Evolutionary conservation across 2,113 vertebrate species (phyloP), one percentile per base, ranked within the genome.

Genomic region (Pachycephala philippinensis): DNA sequence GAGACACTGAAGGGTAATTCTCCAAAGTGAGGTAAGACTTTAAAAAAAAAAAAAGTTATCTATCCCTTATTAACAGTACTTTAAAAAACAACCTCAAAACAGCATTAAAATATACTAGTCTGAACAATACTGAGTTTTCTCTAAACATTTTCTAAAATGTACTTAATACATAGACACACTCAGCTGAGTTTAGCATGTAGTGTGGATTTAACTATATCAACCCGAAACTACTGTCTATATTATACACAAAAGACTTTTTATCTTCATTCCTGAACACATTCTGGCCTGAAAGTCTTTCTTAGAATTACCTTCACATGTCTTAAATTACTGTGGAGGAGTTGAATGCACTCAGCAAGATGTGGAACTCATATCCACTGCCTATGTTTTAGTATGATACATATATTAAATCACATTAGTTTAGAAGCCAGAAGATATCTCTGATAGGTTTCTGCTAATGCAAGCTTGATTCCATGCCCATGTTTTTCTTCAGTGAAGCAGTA

Each of bases 401-500:
- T 50, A 42, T 68, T 66, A 64, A 75, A 87, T 89, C 63, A 37
- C n/a, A 52, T 81, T 90, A 35, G 27, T 79, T 87, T 87, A 44
- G 54, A 75, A 97, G 81, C 65, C 79, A 74, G 72, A 94, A 97
- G 86, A 92, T 82, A 91, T 57, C 50, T 92, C 49, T 65, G 33
- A 60, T 83, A 93, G 57, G 45, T 89, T 96, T 90, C 92, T 84
- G 70, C 75, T 90, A 87, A 90, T 63, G 84, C 47, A 95, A 95
- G 74, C 54, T 30, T 52, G 90, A 93, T 86, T 53, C 79, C 70
- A n/a, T 95, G 66, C 89, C 87, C 76, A 52, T 69, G 45, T 92
- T 94, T 86, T 87, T 39, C 47, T 93, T 89, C 63, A 68, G 45
- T 85, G 42, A 76, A 92, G 70, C 71, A 44, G 89, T 89, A 96